Evolutionary conservation across 1,140 invertebrate genomes (phyloP).

Genomic region (Leptopilina clavipes): DNA sequence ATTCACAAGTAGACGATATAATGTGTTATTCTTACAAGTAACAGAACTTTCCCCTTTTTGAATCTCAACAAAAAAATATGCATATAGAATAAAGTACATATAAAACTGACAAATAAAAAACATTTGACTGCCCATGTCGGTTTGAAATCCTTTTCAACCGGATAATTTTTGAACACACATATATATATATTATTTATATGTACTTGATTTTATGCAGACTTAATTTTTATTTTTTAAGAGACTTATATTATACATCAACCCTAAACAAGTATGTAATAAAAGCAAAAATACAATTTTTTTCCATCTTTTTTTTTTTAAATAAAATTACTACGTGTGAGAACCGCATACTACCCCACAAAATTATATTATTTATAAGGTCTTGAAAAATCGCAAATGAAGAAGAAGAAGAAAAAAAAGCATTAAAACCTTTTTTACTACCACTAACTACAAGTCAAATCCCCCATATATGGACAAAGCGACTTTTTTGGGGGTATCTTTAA

Average conservation of each 20-base stretch:
- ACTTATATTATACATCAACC: neutral
- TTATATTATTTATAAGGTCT: slow-evolving; percentile 29
- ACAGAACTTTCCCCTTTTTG: no score
- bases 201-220: neutral
- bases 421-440: neutral
- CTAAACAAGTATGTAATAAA: neutral
- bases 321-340: slow-evolving; percentile 21
- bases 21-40: no score
- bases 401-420: neutral
- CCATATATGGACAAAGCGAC: neutral
- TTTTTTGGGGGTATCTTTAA: neutral
- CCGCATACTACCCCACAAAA: slow-evolving; percentile 25
- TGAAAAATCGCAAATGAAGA: slow-evolving; percentile 1
- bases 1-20: no score
- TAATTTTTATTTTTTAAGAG: neutral
- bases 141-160: neutral
- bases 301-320: neutral
- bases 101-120: neutral
- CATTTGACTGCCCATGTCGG: neutral
- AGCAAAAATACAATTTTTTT: neutral
- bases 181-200: no score
- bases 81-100: neutral
- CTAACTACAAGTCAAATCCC: neutral
- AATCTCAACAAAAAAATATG: no score
- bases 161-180: no score